Base-by-base conservation (phyloP, 1,140 invertebrate genomes). In the Rhizoglyphus robini region DNA sequence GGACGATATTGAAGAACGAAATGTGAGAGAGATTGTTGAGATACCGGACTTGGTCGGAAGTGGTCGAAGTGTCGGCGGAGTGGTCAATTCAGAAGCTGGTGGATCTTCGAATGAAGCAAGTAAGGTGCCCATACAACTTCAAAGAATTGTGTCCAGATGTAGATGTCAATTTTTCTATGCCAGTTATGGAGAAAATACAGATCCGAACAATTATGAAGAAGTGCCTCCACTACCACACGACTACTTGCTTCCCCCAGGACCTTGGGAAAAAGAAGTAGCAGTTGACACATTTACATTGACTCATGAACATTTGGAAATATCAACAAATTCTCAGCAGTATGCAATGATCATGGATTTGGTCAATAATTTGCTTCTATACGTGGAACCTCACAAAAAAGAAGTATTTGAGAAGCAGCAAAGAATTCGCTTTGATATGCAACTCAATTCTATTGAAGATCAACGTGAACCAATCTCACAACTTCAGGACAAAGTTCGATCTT, bases 161-260 rank as follows among this genome's bases (percentile, higher is more conserved):
- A 88, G 88, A 73, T 98, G 95, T 76, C 93, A 98, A 77, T 95
- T 99, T 76, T 96, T 93, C 75, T 99, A 96, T 75, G 92, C 90
- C 34, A 88, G 88, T 63, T 97, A 96, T 74, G 88, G 89, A 15
- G 89, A 94, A 72, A 81, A 79, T 65, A 78, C 90, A 20, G 86
- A 89, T 75, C 83, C 83, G 0, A 82, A 80, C 58, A 79, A 76
- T 18, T 72, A 84, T 8, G 79, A 81, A 15, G 78, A 86, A 74
- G 81, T 86, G 46, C 81, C 85, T 34, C 79, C 82, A 25, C 49
- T 69, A 41, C 70, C 60, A 62, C 66, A 71, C n/a, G 38, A 67
- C 49, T 60, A 68, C 47, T 31, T 70, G 3, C 34, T 70, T 29
- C 30, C 59, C 25, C 31, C 65, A 59, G 77, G 78, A 68, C 75